A percentile compares a stretch with the other conserved stretches of the same genome.
Evolutionary conservation across 2,797 vertebrate species (phyloP).

Genomic region (Gadopsis marmoratus): DNA sequence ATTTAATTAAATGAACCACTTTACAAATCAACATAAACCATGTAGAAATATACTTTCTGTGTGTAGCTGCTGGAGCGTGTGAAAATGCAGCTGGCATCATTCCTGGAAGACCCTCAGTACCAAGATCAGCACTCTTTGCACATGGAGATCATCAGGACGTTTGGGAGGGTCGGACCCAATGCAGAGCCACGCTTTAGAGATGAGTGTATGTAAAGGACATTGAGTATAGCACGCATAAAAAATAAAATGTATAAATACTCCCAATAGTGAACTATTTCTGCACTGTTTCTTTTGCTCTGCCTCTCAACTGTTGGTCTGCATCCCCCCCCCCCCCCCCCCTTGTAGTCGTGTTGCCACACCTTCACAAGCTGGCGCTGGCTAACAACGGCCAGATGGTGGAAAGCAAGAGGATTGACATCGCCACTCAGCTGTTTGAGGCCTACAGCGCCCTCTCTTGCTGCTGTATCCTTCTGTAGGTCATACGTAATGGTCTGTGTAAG

Average conservation of each 20-base stretch:
- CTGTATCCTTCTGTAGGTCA: conserved; percentile 92
- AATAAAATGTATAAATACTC: too few species aligned
- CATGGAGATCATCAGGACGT: conserved; percentile 97
- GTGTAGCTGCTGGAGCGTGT: conserved; percentile 95
- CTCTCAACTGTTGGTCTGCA: not conserved
- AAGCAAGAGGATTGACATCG: conserved; percentile 94
- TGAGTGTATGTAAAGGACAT: conserved; percentile 89
- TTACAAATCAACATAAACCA: not conserved
- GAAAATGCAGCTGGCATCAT: conserved; percentile 98
- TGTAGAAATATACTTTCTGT: not conserved
- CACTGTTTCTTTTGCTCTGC: not conserved
- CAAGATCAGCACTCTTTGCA: conserved; percentile 98
- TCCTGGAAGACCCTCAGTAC: conserved; percentile 98
- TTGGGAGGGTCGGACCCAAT: conserved; percentile 97
- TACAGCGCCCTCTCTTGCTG: conserved; percentile 99
- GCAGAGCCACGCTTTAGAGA: conserved; percentile 98
- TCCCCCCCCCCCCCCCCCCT: too few species aligned
- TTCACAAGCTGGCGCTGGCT: conserved; percentile 94
- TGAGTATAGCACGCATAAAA: not conserved
- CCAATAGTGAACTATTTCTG: not conserved
- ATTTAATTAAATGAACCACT: not conserved
- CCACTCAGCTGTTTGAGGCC: conserved; percentile 97
- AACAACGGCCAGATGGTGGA: conserved; percentile 96
- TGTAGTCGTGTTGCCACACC: conserved; percentile 96
- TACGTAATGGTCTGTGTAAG: not conserved